These are phyloP conservation scores for Larimichthys crocea DNA, from an alignment of 2,113 vertebrate species.

Conservation along the genomic window DNA sequence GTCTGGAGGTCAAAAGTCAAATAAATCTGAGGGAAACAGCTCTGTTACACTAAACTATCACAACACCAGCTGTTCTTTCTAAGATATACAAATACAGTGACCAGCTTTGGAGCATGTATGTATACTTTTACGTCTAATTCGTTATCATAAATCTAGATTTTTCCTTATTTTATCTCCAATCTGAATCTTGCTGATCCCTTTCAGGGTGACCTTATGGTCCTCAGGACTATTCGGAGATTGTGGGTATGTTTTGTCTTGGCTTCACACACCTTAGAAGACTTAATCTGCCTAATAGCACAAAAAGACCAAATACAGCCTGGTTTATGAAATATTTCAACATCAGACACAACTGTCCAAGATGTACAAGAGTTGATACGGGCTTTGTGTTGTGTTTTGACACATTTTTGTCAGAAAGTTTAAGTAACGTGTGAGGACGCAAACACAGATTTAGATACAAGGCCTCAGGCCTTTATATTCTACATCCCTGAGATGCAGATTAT, in stretches of 20 bases:
- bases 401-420: not conserved
- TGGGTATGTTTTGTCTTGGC: not conserved
- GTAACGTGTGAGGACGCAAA: not conserved
- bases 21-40: not conserved
- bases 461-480: not conserved
- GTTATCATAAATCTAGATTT: not conserved
- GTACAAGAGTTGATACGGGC: not conserved
- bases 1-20: not conserved
- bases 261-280: not conserved
- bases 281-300: not conserved
- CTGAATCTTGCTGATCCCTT: not conserved
- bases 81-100: not conserved
- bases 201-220: not conserved
- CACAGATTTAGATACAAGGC: not conserved
- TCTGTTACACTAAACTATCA: not conserved
- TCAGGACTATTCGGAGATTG: too few species aligned
- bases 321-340: not conserved
- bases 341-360: not conserved
- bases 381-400: not conserved
- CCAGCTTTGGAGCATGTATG: not conserved
- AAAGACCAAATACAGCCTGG: too few species aligned
- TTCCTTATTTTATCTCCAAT: not conserved
- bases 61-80: not conserved
- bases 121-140: not conserved
- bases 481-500: not conserved